phyloP scores from a whole-genome alignment of 2,113 vertebrate genomes.

The Hippotragus niger region DNA sequence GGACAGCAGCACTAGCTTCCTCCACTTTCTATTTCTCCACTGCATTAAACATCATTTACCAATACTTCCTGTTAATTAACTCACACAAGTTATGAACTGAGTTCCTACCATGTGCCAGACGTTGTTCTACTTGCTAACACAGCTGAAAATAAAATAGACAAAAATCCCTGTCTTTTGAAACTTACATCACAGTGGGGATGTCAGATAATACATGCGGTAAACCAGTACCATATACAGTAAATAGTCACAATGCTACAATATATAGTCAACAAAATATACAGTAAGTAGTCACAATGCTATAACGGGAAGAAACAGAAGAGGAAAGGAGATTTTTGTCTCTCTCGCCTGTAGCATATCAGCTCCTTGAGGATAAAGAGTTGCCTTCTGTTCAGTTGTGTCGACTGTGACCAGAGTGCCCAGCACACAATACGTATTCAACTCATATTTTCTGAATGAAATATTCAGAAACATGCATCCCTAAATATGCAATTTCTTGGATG shows the following conservation, averaged over 20 bases:
- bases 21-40: not conserved
- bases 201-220: not conserved
- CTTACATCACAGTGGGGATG: not conserved
- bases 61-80: not conserved
- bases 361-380: not conserved
- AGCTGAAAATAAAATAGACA: not conserved
- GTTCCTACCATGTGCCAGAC: not conserved
- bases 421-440: not conserved
- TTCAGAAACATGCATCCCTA: too few species aligned
- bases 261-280: not conserved
- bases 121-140: not conserved
- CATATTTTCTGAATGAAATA: not conserved
- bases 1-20: not conserved
- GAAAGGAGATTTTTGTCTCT: not conserved
- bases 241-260: not conserved
- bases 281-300: not conserved
- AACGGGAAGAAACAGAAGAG: not conserved
- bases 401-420: not conserved
- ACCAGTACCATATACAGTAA: not conserved
- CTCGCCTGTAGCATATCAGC: not conserved
- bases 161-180: not conserved
- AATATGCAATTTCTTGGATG: not conserved
- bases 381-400: not conserved
- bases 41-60: not conserved
- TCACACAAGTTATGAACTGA: not conserved